Base-by-base conservation (phyloP, 2,797 vertebrate genomes). In the Buphagus erythrorhynchus region DNA sequence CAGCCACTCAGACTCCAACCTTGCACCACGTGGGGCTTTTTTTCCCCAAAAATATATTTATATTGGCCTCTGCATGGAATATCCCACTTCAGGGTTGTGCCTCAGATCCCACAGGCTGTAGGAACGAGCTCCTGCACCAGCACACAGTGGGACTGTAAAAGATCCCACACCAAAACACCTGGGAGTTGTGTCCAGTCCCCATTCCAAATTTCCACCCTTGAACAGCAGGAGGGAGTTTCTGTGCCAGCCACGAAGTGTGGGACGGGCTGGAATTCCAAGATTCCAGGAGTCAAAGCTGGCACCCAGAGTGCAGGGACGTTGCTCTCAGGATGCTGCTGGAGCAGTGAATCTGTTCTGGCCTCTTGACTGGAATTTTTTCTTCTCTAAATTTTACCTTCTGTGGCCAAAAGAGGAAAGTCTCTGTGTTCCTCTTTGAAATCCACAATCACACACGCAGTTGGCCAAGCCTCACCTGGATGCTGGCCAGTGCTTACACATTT, bases 1-100 rank as follows among this genome's bases (percentile, higher is more conserved):
- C 94, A 92, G 89, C 80, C 92, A 83, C 94, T 88, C 61, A 49
- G 81, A 26, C 91, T 96, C 96, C 92, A 62, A n/a, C 92, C 85
- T 69, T 61, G 17, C 9, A 24, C 86, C 43, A 40, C 11, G 11
- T 51, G 68, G 67, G 42, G n/a, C 6, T 45, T 51, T 78, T 45
- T 19, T 25, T 20, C 11, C 33, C 21, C 48, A 29, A 58, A 71
- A 52, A 69, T 69, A 35, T 94, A 96, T 97, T 97, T 97, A 71
- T 59, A 28, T 94, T 97, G 95, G 96, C 93, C 71, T 66, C 16
- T 31, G 61, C 13, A 18, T 5, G 61, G 78, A 93, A 95, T 57
- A 94, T 95, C 86, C 93, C 93, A 94, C 95, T 90, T 88, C 42
- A 10, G 16, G 73, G 11, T 29, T 22, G 69, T 24, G 13, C 10